Base-by-base conservation (phyloP, 2,113 vertebrate genomes). In the Chloebia gouldiae region DNA sequence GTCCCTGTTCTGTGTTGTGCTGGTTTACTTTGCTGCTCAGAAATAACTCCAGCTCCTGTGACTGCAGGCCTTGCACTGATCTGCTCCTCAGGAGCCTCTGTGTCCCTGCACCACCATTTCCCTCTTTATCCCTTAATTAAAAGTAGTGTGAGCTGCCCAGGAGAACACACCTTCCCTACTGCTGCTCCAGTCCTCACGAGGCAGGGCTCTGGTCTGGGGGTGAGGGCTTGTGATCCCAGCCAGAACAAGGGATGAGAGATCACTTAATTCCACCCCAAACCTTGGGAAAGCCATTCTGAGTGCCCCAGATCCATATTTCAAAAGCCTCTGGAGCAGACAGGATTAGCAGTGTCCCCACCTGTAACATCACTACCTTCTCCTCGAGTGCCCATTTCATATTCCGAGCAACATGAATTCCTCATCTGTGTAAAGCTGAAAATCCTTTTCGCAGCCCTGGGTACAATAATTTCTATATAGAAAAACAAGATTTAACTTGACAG, bases 401-500 rank as follows among this genome's bases (percentile, higher is more conserved):
- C 72, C 17, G 7, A 86, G 35, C 60, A 81, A 81, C 82, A 45
- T 11, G 47, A 96, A 70, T 49, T 54, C 63, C 81, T 95, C 84
- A 72, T 95, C 68, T 88, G 50, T n/a, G 64, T 82, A 63, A 83
- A 87, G 56, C 79, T 88, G 76, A 80, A 95, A 94, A 90, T 63
- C 64, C 51, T 86, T 63, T 86, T 90, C 66, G 28, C 80, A 97
- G 68, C 73, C 94, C 64, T 91, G 70, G 37, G 57, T 72, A 96
- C 96, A 75, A 12, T 65, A 94, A 95, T 64, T 86, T 79, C 83
- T 25, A 40, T 53, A 49, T 0, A 95, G 93, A 66, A 95, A 68
- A 97, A 90, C 84, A 90, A 96, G 94, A 95, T 94, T 84, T 54
- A 97, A 91, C 84, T 89, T 96, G 80, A 95, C 86, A 71, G 88